Base-by-base conservation (phyloP, 2,797 vertebrate genomes). In the Macroramphosus scolopax region DNA sequence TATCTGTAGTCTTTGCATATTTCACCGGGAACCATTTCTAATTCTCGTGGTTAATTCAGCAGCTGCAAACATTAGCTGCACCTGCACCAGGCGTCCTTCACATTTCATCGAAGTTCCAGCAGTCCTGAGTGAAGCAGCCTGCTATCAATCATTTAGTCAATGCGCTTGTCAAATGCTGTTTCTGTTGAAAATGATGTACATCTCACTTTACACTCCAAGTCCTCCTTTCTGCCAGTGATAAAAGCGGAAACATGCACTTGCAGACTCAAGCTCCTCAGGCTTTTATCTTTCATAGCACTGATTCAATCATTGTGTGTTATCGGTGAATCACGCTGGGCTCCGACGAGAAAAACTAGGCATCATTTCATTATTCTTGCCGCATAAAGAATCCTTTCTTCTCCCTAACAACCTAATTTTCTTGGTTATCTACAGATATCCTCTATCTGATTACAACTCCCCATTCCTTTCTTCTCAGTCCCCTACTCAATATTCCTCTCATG, bases 401-500 rank as follows among this genome's bases (percentile, higher is more conserved):
- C 25, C 29, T 58, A 63, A 61, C 45, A 39, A 39, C 14, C 22
- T 35, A 13, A 57, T 71, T 45, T 33, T 45, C 44, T 37, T 5
- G 15, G 18, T 28, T 29, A 37, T 70, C 28, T 17, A 42, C 33
- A 41, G 43, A 35, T 48, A 61, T 14, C 41, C 31, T 49, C 49
- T 40, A 43, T 76, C 57, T 49, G 42, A 72, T 65, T 63, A 68
- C 41, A 46, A 43, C 40, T 26, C 62, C 42, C 36, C 25, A 3
- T 42, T 43, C 15, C 25, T 33, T 46, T 43, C 24, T 13, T 15
- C 40, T 22, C 5, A 34, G 14, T 18, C 49, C 8, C 33, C 60
- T 38, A 20, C 52, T 77, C 42, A 1, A 35, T 63, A 75, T 81
- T 80, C 70, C 56, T 47, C 58, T 78, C 80, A 73, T 45, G n/a